Percentiles rank a stretch among this genome's conserved stretches.
These are phyloP conservation scores for Syrmaticus mikado DNA, from an alignment of 2,113 vertebrate genomes.

Conservation along the genomic window DNA sequence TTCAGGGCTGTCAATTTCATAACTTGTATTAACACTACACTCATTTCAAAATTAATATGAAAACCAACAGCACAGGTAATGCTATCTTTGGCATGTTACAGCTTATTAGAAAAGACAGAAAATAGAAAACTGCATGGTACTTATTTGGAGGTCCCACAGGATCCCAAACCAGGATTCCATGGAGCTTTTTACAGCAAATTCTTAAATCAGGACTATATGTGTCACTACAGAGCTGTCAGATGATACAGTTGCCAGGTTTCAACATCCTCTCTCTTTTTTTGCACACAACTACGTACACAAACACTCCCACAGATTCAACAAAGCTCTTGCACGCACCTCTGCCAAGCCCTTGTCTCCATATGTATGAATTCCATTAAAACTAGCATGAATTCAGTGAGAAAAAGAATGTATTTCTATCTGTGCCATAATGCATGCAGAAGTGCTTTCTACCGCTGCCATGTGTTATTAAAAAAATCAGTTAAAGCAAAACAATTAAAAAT, in stretches of 20 bases:
- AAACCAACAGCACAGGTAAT: background rate
- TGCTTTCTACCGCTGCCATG: conserved; percentile 14
- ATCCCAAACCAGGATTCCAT: background rate
- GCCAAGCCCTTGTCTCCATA: conserved; percentile 47
- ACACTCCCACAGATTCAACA: conserved; percentile 51
- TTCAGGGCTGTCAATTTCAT: background rate
- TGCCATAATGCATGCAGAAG: background rate
- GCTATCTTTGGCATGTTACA: background rate
- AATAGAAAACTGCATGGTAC: background rate
- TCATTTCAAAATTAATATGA: background rate
- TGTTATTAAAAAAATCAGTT: conserved; percentile 4
- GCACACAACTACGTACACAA: conserved; percentile 33
- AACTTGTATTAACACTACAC: background rate
- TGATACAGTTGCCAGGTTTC: background rate
- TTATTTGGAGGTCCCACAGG: background rate
- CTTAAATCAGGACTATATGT: background rate
- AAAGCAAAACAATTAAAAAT: background rate
- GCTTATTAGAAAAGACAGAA: background rate
- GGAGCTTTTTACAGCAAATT: background rate
- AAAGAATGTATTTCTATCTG: conserved; percentile 9
- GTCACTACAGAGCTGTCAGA: conserved; percentile 40
- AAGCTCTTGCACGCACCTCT: conserved; percentile 40
- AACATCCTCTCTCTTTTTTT: conserved; percentile 37
- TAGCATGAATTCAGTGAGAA: conserved; percentile 42
- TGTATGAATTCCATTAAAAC: conserved; percentile 29